Conservation (phyloP, 2,797 vertebrate genomes). For the Acrocephalus scirpaceus region DNA sequence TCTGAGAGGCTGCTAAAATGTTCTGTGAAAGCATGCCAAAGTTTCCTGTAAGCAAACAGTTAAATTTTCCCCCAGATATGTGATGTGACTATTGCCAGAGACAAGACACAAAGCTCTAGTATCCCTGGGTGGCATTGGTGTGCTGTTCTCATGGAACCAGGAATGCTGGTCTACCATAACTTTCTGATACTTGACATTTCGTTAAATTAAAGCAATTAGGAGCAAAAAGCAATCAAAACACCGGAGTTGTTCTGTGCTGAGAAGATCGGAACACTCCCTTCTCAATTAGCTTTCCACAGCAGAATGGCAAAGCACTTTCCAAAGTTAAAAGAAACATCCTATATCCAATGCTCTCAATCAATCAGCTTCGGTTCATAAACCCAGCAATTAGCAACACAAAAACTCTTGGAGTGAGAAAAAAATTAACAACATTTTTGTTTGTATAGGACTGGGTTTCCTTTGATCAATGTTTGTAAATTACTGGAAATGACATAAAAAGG, state of each 20-base stretch:
- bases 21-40: not conserved
- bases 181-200: not conserved
- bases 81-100: not conserved
- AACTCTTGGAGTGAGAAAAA: not conserved
- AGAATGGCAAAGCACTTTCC: not conserved
- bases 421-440: not conserved
- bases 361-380: not conserved
- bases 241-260: not conserved
- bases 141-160: not conserved
- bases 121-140: not conserved
- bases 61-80: not conserved
- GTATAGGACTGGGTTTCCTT: not conserved
- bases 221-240: not conserved
- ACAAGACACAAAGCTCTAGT: not conserved
- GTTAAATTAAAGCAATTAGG: not conserved
- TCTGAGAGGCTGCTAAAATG: not conserved
- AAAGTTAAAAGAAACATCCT: not conserved
- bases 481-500: not conserved
- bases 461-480: not conserved
- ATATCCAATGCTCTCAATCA: not conserved
- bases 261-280: not conserved
- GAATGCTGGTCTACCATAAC: not conserved
- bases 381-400: not conserved
- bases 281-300: not conserved
- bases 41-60: not conserved